Evolutionary conservation across 2,888 invertebrate species (phyloP).

Genomic region (Agriopis aurantiaria): DNA sequence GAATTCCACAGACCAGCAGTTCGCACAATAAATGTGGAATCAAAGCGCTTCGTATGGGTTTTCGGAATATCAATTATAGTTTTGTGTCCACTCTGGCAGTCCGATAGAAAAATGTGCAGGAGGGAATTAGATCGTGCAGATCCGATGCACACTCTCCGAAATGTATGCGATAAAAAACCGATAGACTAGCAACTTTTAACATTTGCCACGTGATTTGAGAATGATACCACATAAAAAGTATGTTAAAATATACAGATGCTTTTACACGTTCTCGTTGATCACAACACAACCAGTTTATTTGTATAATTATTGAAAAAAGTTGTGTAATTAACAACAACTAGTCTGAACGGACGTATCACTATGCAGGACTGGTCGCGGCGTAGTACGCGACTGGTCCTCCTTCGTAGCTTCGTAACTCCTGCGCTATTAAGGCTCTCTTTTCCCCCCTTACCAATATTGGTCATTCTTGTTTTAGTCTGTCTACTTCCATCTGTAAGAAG

Average conservation of each 20-base stretch:
- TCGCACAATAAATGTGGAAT: too few species aligned
- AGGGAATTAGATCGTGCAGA: too few species aligned
- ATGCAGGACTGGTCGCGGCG: slow-evolving; percentile 2
- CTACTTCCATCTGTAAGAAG: too few species aligned
- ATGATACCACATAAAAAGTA: not conserved
- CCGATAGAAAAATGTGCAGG: too few species aligned
- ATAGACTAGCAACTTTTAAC: not conserved
- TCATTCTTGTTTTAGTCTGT: too few species aligned
- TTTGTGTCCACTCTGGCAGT: too few species aligned
- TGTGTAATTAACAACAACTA: not conserved
- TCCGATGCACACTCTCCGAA: too few species aligned
- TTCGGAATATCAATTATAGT: too few species aligned
- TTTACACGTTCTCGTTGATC: not conserved
- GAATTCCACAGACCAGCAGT: too few species aligned
- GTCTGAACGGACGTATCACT: slow-evolving; percentile 8
- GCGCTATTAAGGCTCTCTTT: not conserved
- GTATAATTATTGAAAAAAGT: slow-evolving; percentile 4
- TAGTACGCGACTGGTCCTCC: not conserved
- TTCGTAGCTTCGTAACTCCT: slow-evolving; percentile 1
- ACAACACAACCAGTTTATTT: not conserved
- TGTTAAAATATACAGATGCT: not conserved
- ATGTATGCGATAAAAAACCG: too few species aligned
- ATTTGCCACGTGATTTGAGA: not conserved
- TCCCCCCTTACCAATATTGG: not conserved
- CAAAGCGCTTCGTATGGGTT: too few species aligned